These are phyloP conservation scores for Paratilapia polleni DNA, from an alignment of 2,113 vertebrate genomes.

Conservation along the genomic window DNA sequence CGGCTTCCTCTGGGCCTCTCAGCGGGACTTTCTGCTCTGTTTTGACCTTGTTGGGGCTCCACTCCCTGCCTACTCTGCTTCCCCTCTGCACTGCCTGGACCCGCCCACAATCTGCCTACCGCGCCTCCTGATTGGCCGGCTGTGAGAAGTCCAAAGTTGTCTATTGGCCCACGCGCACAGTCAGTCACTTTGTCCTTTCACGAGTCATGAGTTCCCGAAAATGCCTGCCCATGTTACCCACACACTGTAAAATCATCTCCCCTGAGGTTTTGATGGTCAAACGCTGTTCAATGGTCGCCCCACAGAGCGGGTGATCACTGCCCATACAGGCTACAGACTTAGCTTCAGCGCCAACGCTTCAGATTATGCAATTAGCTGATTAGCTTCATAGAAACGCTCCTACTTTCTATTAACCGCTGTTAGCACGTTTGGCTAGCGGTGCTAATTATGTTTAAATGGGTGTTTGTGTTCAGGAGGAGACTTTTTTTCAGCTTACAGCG, in stretches of 20 bases:
- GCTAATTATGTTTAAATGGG: not conserved
- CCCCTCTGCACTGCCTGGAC: not conserved
- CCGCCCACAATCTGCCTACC: slow-evolving; percentile 8
- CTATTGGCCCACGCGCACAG: slow-evolving; percentile 28
- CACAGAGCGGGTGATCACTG: not conserved
- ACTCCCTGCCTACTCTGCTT: slow-evolving; percentile 23
- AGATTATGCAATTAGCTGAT: slow-evolving; percentile 55
- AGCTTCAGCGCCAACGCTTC: not conserved
- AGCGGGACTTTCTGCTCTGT: slow-evolving; percentile 40
- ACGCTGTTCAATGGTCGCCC: not conserved
- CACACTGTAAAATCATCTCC: not conserved
- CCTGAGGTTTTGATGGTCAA: not conserved
- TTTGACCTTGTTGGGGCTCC: slow-evolving; percentile 78
- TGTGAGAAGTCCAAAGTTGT: accelerated
- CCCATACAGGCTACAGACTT: not conserved
- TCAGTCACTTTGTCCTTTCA: slow-evolving; percentile 74
- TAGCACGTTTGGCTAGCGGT: slow-evolving; percentile 12
- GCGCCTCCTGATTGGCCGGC: slow-evolving; percentile 50
- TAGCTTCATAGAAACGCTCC: slow-evolving; percentile 24
- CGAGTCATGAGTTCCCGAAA: slow-evolving; percentile 63
- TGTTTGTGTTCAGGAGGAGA: not conserved
- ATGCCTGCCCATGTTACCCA: slow-evolving; percentile 1
- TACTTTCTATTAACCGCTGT: not conserved
- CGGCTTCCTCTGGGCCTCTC: not conserved
- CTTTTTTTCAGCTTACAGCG: not conserved